Conservation (phyloP, 1,140 invertebrate genomes). For the Aphis craccivora region DNA sequence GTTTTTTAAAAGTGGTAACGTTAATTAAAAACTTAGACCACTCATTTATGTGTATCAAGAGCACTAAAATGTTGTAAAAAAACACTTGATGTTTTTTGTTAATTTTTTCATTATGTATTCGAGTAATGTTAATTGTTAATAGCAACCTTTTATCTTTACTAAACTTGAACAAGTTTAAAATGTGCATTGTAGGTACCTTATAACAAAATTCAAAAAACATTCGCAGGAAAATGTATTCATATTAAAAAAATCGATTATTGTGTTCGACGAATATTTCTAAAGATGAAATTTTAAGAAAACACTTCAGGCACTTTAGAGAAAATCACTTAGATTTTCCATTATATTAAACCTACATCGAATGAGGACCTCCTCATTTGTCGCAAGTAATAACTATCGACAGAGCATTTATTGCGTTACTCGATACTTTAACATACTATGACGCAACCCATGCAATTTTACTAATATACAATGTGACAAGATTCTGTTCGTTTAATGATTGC, state of each 20-base stretch:
- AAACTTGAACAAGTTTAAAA: not conserved
- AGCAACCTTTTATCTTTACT: not conserved
- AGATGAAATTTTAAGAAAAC: not conserved
- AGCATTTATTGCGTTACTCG: not conserved
- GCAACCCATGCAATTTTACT: not conserved
- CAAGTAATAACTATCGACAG: not conserved
- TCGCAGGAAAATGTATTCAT: not conserved
- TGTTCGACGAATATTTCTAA: not conserved
- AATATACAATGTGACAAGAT: not conserved
- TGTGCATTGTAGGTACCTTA: not conserved
- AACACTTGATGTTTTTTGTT: not conserved
- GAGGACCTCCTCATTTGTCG: not conserved
- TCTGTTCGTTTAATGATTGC: not conserved
- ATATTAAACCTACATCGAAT: not conserved
- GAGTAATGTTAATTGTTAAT: not conserved
- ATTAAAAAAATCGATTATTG: not conserved
- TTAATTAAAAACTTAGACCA: not conserved
- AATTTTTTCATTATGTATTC: not conserved
- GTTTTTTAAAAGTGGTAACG: not conserved
- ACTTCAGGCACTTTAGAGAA: not conserved
- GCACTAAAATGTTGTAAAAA: not conserved
- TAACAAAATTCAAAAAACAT: not conserved
- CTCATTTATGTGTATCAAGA: not conserved
- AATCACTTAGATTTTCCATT: slow-evolving; percentile 2
- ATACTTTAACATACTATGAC: not conserved